Conservation (phyloP, 2,797 vertebrate species). For the Austrolebias charrua region DNA sequence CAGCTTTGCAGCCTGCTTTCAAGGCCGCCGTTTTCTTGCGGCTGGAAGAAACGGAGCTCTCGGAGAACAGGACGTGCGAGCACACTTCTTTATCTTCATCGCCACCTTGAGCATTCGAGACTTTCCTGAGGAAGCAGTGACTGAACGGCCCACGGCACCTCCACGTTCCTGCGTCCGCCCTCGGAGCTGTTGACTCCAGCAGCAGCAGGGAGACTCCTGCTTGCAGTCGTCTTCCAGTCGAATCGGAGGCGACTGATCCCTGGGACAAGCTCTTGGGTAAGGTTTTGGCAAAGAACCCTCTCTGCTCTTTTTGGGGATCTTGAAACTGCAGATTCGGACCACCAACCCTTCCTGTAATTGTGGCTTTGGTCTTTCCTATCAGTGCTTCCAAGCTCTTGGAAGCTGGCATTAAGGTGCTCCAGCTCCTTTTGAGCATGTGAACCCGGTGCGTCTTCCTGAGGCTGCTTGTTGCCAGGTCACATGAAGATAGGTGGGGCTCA, state of each 20-base stretch:
- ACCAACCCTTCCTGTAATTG: slow-evolving; percentile 66
- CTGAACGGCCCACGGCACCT: slow-evolving; percentile 88
- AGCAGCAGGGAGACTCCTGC: slow-evolving; percentile 71
- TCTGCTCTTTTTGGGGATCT: slow-evolving; percentile 73
- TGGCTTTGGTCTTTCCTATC: slow-evolving; percentile 83
- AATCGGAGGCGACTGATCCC: slow-evolving; percentile 78
- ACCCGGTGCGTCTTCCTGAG: slow-evolving; percentile 83
- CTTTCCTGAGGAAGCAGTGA: slow-evolving; percentile 87
- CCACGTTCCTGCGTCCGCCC: slow-evolving; percentile 81
- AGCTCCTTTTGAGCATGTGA: slow-evolving; percentile 83
- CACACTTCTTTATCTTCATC: slow-evolving; percentile 74
- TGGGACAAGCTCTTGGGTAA: slow-evolving; percentile 88
- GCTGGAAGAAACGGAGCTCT: slow-evolving; percentile 39
- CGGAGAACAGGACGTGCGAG: slow-evolving; percentile 58
- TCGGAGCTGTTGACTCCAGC: slow-evolving; percentile 72
- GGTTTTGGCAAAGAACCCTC: slow-evolving; percentile 80
- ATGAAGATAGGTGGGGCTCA: slow-evolving; percentile 80
- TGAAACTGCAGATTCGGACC: slow-evolving; percentile 74
- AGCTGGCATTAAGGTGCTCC: slow-evolving; percentile 80
- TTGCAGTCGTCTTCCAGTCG: slow-evolving; percentile 67
- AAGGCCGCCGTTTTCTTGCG: slow-evolving; percentile 44
- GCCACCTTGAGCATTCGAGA: slow-evolving; percentile 68
- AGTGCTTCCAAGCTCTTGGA: slow-evolving; percentile 83
- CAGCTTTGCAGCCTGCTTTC: slow-evolving; percentile 53
- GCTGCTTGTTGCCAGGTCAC: slow-evolving; percentile 81